Evolutionary conservation across 2,113 vertebrate species (phyloP).

Genomic region (Leuciscus idus): DNA sequence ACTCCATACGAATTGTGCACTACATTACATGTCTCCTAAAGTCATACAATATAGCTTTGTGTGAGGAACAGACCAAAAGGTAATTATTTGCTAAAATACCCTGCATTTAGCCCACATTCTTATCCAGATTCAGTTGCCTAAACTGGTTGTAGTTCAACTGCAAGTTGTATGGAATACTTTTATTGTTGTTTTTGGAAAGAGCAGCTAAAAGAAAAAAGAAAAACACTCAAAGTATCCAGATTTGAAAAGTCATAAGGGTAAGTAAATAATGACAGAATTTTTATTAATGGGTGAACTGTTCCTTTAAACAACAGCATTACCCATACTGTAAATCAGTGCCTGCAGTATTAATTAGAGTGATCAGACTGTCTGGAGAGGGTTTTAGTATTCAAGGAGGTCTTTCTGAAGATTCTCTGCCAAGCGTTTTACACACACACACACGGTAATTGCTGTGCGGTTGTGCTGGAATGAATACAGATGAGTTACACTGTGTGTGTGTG

Average conservation of each 20-base stretch:
- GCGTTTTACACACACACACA: constrained; percentile 57
- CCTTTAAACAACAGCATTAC: background rate
- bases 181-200: background rate
- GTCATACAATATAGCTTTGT: background rate
- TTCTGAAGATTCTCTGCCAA: background rate
- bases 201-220: background rate
- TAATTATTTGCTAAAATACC: background rate
- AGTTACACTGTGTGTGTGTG: background rate
- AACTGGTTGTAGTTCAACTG: background rate
- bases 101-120: background rate
- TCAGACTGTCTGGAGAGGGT: constrained; percentile 19
- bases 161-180: background rate
- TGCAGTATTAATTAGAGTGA: constrained; percentile 24
- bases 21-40: background rate
- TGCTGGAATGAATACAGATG: constrained; percentile 20
- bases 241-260: background rate
- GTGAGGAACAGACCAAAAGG: background rate
- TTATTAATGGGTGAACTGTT: background rate
- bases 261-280: background rate
- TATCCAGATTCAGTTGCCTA: background rate
- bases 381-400: constrained; percentile 27
- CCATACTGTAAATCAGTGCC: background rate
- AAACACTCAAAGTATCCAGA: background rate
- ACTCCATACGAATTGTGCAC: background rate
- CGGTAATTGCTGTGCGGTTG: background rate